A percentile compares a stretch with the other conserved stretches of the same genome.
Evolutionary conservation across 1,140 invertebrate genomes (phyloP).

Genomic region (Aphidius gifuensis): DNA sequence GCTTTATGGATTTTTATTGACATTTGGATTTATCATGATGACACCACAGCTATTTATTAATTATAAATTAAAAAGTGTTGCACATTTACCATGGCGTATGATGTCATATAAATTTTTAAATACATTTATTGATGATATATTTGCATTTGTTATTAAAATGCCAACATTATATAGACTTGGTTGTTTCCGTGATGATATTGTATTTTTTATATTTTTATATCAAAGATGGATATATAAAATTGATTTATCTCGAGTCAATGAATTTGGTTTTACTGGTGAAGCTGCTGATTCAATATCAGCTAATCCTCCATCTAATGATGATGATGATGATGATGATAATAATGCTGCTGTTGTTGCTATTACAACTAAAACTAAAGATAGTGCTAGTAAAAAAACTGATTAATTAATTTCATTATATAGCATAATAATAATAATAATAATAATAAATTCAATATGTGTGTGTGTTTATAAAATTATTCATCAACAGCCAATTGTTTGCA

Average conservation of each 20-base stretch:
- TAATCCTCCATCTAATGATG: too few species aligned
- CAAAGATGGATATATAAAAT: constrained; percentile 98
- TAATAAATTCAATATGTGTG: too few species aligned
- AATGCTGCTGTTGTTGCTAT: constrained; percentile 26
- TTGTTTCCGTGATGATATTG: constrained; percentile 96
- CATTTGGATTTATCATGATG: constrained; percentile 99
- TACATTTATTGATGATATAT: constrained; percentile 99
- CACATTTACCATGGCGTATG: constrained; percentile 98
- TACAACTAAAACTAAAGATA: constrained; percentile 27
- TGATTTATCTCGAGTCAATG: constrained; percentile 90
- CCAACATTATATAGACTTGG: constrained; percentile 94
- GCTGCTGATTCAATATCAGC: too few species aligned
- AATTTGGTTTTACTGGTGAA: constrained; percentile 88
- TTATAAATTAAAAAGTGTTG: constrained; percentile 98
- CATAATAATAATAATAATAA: constrained; percentile 1
- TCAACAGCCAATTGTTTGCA: too few species aligned
- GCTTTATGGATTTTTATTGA: constrained; percentile 97
- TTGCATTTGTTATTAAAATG: constrained; percentile 99
- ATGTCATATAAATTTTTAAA: constrained; percentile 99
- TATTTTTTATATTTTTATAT: constrained; percentile 98
- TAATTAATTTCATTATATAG: constrained; percentile 25
- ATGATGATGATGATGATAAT: constrained; percentile 42
- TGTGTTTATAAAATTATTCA: not conserved
- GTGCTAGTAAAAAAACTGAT: constrained; percentile 41
- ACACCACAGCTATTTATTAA: constrained; percentile 99